Base-by-base conservation (phyloP, 2,888 invertebrate genomes). In the Pollenia labialis region DNA sequence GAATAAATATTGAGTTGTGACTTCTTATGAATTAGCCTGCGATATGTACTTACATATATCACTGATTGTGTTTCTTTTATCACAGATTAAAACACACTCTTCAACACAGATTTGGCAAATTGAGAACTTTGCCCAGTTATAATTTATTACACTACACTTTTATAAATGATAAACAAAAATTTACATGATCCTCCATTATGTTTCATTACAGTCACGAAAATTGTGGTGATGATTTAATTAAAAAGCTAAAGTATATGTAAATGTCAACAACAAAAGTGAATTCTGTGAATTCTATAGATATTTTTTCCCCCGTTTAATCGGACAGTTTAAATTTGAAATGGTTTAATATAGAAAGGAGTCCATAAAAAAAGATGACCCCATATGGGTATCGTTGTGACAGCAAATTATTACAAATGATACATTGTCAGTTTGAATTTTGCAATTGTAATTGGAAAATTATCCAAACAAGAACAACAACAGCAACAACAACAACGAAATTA, bases 331-430 rank as follows among this genome's bases (percentile, higher is more conserved):
- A 16, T 64, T 4, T 16, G 46, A 40, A 9, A 48, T 44, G 18
- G 1, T n/a, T 32, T 14, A 18, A 14, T 3, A 56, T 14, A 10
- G 1, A 56, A 56, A 3, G 18, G 9, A 16, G 62, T 62, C 12
- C 10, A 18, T 54, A 52, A n/a, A 23, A 40, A 9, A 18, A 32
- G 16, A 32, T 62, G 77, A 50, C 77, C 82, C 72, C 77, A 58
- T 75, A 75, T 79, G 66, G 64, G 9, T 64, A 60, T 71, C 64
- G 62, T 64, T 81, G 81, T 85, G 81, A 71, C 76, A 81, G 60
- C 48, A 81, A 81, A 76, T 76, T 85, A 54, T 74, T 74, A 82
- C 81, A 79, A 82, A 79, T 80, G 85, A 82, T 81, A 72, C 75
- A 79, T 68, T 79, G 72, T 23, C 72, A 46, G 72, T 60, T 50